These are phyloP conservation scores for Sphaerodactylus townsendi DNA, from an alignment of 2,113 vertebrate genomes.

Conservation along the genomic window DNA sequence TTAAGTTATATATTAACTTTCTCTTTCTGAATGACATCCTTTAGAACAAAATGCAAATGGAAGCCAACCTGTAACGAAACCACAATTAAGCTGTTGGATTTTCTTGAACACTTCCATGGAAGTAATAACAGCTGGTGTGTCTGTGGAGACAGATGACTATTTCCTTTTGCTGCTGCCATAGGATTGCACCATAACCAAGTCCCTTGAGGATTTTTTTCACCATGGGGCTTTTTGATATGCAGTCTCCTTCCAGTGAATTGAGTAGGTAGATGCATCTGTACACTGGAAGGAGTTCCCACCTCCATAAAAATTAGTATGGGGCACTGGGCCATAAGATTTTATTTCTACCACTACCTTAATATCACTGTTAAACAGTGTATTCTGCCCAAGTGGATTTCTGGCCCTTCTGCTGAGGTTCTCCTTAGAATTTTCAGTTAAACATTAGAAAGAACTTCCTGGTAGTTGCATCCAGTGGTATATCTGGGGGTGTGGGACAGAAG, in stretches of 20 bases:
- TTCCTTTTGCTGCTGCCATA: too few species aligned
- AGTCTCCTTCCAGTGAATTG: neutral
- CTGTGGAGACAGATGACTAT: neutral
- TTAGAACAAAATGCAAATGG: neutral
- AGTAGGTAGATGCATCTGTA: neutral
- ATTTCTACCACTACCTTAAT: neutral
- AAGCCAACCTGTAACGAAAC: neutral
- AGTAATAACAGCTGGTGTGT: neutral
- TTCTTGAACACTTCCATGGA: neutral
- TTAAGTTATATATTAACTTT: neutral
- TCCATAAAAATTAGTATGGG: neutral
- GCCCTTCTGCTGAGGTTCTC: neutral
- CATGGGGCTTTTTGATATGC: neutral
- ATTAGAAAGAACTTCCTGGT: too few species aligned
- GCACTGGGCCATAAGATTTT: neutral
- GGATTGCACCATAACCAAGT: neutral
- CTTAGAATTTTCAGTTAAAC: too few species aligned
- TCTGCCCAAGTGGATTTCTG: neutral
- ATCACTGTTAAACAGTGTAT: neutral
- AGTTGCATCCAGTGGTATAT: too few species aligned
- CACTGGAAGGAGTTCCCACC: neutral
- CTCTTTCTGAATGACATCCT: conserved; percentile 5
- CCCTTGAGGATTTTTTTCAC: neutral
- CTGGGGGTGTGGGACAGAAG: too few species aligned
- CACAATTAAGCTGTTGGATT: neutral